Evolutionary conservation across 2,888 invertebrate species (phyloP), one percentile per base, ranked within the genome.

Genomic region (Lithophane ornitopus): DNA sequence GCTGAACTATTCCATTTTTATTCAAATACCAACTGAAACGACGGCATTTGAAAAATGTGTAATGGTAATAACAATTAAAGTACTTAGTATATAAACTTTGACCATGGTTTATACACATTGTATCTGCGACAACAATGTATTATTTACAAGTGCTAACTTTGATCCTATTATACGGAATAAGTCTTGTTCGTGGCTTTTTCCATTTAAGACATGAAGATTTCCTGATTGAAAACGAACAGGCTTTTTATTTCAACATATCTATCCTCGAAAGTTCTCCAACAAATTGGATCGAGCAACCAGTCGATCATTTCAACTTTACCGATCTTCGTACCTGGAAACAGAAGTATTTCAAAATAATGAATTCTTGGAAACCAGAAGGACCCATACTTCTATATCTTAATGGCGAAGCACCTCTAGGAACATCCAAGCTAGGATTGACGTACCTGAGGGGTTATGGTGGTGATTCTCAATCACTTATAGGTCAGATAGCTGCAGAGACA

Each of bases 381-480:
- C 94, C 94, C 3, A 88, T 95, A 28, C 93, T 91, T 77, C 79
- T 95, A 19, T 93, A 92, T 70, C 89, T 95, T 16, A 90, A 91
- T 22, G 95, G 94, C 2, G 94, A 94, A 90, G 82, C 0, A 34
- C 0, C 67, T 59, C 4, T 76, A 7, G 1, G 2, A 12, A 9
- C 22, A 16, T 8, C 1, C 8, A 28, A 49, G 88, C 14, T 79
- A 87, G 73, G 92, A 92, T 26, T 81, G 85, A 49, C 87, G 90
- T 41, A 70, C 26, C 26, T 26, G 14, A 22, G 22, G 1, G 11
- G 52, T 19, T 11, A 28, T 16, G 49, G 26, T 22, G 1, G 1
- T 41, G 26, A 41, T 3, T 70, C 22, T 16, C 49, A 70, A 8
- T 7, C 49, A 71, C 11, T 71, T 22, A 1, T 52, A 7, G 52